phyloP scores from a whole-genome alignment of 2,888 invertebrate species.

The Zele albiditarsus region DNA sequence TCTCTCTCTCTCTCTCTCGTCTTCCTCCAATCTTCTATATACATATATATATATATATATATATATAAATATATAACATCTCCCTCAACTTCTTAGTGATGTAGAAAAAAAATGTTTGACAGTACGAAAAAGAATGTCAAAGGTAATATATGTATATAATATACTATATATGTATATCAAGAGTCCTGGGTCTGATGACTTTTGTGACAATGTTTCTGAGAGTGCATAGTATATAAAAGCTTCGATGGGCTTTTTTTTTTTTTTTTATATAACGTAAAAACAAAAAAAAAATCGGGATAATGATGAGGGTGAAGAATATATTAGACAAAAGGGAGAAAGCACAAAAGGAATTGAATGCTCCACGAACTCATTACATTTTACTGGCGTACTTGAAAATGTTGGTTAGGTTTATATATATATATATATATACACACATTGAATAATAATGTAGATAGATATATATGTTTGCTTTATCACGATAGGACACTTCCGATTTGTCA shows the following conservation, averaged over 20 bases:
- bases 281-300: background rate
- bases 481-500: slow-evolving; percentile 34
- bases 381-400: background rate
- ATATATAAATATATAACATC: too few relatives aligned
- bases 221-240: slow-evolving; percentile 7
- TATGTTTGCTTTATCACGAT: background rate
- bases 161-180: slow-evolving; percentile 11
- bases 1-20: slow-evolving; percentile 47
- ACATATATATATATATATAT: too few relatives aligned
- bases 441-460: background rate
- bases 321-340: background rate
- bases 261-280: background rate
- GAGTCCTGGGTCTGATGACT: slow-evolving; percentile 36
- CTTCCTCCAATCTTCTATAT: slow-evolving; percentile 41
- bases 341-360: background rate
- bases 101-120: slow-evolving; percentile 22
- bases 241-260: slow-evolving; percentile 34
- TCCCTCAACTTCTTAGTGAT: slow-evolving; percentile 12
- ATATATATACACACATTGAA: background rate
- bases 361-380: slow-evolving; percentile 7
- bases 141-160: background rate
- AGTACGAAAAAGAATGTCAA: background rate
- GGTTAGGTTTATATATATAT: too few relatives aligned
- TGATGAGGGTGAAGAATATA: slow-evolving; percentile 1
- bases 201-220: slow-evolving; percentile 34